Evolutionary conservation across 2,888 invertebrate genomes (phyloP).

Genomic region (Elmis aenea): DNA sequence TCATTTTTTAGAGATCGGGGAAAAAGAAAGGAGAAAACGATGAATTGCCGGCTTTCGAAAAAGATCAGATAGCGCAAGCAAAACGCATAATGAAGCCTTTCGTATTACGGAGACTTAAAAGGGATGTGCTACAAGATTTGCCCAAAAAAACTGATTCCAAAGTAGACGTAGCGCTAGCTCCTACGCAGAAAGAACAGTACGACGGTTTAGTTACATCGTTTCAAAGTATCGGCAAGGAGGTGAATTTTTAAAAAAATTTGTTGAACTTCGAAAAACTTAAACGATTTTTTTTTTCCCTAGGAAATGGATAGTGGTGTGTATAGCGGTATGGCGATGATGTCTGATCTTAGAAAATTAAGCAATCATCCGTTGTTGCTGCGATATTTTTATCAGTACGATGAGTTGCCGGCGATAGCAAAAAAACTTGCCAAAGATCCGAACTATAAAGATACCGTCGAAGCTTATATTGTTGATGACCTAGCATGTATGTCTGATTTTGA

Average conservation of each 20-base stretch:
- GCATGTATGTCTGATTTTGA: conserved; percentile 88
- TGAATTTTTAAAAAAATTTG: conserved; percentile 43
- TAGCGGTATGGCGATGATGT: conserved; percentile 76
- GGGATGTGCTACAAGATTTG: conserved; percentile 78
- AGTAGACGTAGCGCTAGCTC: conserved; percentile 63
- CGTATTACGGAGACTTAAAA: conserved; percentile 80
- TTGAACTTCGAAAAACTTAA: conserved; percentile 1
- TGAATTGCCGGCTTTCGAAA: conserved; percentile 74
- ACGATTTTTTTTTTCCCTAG: too few species aligned
- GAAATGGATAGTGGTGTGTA: conserved; percentile 54
- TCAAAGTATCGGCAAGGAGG: conserved; percentile 57
- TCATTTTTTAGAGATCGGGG: conserved; percentile 2
- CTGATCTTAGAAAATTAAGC: conserved; percentile 88
- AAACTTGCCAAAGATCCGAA: conserved; percentile 60
- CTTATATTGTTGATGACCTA: conserved; percentile 83
- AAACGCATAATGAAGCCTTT: conserved; percentile 96
- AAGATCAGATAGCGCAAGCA: conserved; percentile 85
- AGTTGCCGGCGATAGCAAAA: conserved; percentile 62
- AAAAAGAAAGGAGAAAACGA: conserved; percentile 51
- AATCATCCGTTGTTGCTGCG: conserved; percentile 89
- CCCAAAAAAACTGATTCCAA: conserved; percentile 76
- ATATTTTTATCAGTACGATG: conserved; percentile 63
- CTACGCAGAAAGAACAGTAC: conserved; percentile 71
- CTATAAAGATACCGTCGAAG: conserved; percentile 71
- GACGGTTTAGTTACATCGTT: conserved; percentile 65